A percentile compares a stretch with the other conserved stretches of the same genome.
Conservation (phyloP, 2,888 invertebrate species). For the Pollenia angustigena region DNA sequence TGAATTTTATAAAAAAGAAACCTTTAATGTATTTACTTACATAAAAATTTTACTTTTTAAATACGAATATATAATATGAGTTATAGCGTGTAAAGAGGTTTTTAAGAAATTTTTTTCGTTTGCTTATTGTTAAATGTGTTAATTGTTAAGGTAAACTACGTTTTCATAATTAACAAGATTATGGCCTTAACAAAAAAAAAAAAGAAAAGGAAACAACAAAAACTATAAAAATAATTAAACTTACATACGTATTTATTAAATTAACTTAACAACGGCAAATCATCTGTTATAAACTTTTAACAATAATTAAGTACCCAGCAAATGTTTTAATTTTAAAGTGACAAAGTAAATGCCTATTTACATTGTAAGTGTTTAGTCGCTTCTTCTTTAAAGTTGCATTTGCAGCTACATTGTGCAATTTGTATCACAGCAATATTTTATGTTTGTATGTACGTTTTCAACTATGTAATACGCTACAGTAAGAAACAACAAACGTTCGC, state of each 20-base stretch:
- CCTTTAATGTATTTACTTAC: background rate
- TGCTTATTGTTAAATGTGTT: conserved; percentile 35
- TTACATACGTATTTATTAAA: background rate
- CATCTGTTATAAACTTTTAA: conserved; percentile 26
- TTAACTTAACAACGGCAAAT: conserved; percentile 40
- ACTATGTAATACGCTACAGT: too few relatives aligned
- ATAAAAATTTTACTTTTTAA: too few relatives aligned
- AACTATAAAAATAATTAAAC: background rate
- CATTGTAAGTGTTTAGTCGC: too few relatives aligned
- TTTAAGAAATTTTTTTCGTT: background rate
- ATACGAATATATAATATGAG: too few relatives aligned
- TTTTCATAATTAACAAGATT: conserved; percentile 27
- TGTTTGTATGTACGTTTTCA: too few relatives aligned
- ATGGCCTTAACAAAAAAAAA: conserved; percentile 37
- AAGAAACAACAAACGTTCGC: too few relatives aligned
- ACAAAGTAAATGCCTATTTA: background rate
- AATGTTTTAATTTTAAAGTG: conserved; percentile 36
- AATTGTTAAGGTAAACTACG: conserved; percentile 54
- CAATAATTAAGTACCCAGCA: conserved; percentile 33
- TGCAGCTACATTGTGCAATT: too few relatives aligned
- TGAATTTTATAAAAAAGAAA: conserved; percentile 42
- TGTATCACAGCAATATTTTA: too few relatives aligned
- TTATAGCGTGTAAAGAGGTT: too few relatives aligned
- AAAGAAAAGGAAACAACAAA: conserved; percentile 41
- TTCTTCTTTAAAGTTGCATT: too few relatives aligned